Conservation (phyloP, 2,113 vertebrate species). For the Condylura cristata region DNA sequence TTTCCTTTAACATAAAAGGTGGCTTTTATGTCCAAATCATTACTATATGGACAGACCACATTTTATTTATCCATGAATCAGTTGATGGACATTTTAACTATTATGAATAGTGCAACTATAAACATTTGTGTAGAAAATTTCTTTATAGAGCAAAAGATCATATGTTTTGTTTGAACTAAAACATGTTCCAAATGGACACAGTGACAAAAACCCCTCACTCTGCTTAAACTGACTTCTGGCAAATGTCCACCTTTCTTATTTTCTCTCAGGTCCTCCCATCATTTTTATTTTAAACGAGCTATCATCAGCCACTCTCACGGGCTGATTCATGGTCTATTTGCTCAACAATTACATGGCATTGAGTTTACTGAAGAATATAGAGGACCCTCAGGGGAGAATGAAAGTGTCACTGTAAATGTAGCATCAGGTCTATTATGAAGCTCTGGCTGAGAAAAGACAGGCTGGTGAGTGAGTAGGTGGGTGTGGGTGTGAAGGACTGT, state of each 20-base stretch:
- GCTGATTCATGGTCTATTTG: constrained; percentile 32
- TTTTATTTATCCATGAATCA: constrained; percentile 21
- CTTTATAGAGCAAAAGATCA: background rate
- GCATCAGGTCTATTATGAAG: constrained; percentile 44
- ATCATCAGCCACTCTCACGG: background rate
- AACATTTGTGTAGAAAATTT: background rate
- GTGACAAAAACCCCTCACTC: background rate
- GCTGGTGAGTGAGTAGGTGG: background rate
- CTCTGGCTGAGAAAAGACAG: background rate
- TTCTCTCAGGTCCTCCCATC: background rate
- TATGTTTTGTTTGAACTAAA: background rate
- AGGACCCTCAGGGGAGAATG: background rate
- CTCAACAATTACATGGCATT: background rate
- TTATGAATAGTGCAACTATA: background rate
- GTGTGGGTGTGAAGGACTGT: background rate
- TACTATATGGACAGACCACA: background rate
- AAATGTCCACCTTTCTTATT: constrained; percentile 31
- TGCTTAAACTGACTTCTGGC: constrained; percentile 29
- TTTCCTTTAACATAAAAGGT: background rate
- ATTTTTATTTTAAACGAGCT: constrained; percentile 43
- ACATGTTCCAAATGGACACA: background rate
- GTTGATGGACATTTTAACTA: background rate
- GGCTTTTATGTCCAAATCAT: background rate
- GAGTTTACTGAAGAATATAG: background rate
- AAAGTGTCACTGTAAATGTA: constrained; percentile 6